These are phyloP conservation scores for Amphipyra berbera DNA, from an alignment of 2,888 invertebrate genomes.

Conservation along the genomic window DNA sequence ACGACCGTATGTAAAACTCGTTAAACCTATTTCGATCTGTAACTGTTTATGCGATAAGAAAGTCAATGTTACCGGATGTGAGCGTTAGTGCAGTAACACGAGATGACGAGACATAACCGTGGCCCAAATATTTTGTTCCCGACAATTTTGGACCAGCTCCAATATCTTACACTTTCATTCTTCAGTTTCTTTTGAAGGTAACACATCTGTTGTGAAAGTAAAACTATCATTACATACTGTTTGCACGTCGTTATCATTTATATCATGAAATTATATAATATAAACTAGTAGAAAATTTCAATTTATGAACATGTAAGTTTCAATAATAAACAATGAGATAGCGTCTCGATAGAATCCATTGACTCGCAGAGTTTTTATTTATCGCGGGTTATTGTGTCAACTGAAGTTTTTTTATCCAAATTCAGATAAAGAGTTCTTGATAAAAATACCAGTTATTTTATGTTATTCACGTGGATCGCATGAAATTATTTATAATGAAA, in stretches of 20 bases:
- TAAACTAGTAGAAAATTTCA: slow-evolving; percentile 54
- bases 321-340: slow-evolving; percentile 74
- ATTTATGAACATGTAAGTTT: slow-evolving; percentile 59
- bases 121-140: slow-evolving; percentile 85
- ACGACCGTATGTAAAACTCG: slow-evolving; percentile 64
- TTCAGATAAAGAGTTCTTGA: slow-evolving; percentile 75
- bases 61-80: slow-evolving; percentile 88
- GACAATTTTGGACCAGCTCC: slow-evolving; percentile 83
- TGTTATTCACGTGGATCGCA: slow-evolving; percentile 43
- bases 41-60: slow-evolving; percentile 84
- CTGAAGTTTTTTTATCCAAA: slow-evolving; percentile 72
- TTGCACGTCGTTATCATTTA: slow-evolving; percentile 31
- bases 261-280: slow-evolving; percentile 66
- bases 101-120: slow-evolving; percentile 83
- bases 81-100: slow-evolving; percentile 78
- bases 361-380: slow-evolving; percentile 74
- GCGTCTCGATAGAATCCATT: slow-evolving; percentile 74
- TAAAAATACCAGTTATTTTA: slow-evolving; percentile 53
- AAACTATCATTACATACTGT: slow-evolving; percentile 40
- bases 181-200: slow-evolving; percentile 68
- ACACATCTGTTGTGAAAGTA: slow-evolving; percentile 51
- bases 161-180: slow-evolving; percentile 83
- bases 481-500: slow-evolving; percentile 27
- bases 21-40: slow-evolving; percentile 76
- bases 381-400: slow-evolving; percentile 87